Evolutionary conservation across 2,888 invertebrate species (phyloP).

Genomic region (Aporophyla nigra): DNA sequence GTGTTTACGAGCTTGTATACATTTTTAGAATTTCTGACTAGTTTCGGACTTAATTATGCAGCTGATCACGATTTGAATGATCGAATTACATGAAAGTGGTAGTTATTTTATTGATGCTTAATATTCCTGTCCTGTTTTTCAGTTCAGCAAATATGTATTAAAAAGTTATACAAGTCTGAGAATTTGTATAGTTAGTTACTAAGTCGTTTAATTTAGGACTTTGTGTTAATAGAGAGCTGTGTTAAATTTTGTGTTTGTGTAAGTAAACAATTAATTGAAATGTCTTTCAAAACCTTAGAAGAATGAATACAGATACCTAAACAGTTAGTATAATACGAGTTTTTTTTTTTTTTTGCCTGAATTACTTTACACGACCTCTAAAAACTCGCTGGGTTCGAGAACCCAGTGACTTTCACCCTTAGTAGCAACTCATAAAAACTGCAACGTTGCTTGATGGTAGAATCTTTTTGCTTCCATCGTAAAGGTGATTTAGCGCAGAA

Average conservation of each 20-base stretch:
- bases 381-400: conserved; percentile 5
- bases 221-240: too few relatives aligned
- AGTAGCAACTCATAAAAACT: conserved; percentile 80
- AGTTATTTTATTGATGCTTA: background rate
- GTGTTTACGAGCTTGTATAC: too few relatives aligned
- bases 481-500: conserved; percentile 86
- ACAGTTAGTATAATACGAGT: background rate
- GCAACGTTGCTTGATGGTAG: conserved; percentile 88
- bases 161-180: too few relatives aligned
- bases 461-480: conserved; percentile 85
- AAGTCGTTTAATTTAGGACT: too few relatives aligned
- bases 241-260: too few relatives aligned
- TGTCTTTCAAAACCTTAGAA: background rate
- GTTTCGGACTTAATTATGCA: background rate
- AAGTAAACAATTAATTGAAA: too few relatives aligned
- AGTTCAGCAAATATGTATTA: too few relatives aligned
- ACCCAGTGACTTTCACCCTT: conserved; percentile 49
- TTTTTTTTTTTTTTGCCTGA: too few relatives aligned
- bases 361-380: background rate
- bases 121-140: too few relatives aligned
- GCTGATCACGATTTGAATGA: background rate
- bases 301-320: background rate
- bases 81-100: background rate
- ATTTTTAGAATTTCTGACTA: background rate
- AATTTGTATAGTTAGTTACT: too few relatives aligned